Evolutionary conservation across 2,888 invertebrate species (phyloP).

Genomic region (Pseudanteris insignis): DNA sequence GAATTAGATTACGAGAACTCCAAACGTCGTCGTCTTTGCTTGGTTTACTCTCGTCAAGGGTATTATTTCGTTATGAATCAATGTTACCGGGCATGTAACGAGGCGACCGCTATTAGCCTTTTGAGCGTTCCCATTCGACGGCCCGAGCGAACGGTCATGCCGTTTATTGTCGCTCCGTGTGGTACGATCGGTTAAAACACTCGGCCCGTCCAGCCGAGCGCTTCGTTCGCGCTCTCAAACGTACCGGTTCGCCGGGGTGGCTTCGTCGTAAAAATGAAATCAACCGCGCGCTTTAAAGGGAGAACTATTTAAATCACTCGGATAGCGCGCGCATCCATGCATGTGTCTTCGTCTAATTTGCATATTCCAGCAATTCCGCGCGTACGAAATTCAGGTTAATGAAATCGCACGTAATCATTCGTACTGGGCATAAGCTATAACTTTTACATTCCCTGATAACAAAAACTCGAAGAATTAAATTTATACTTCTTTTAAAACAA

Average conservation of each 20-base stretch:
- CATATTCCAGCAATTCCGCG: conserved; percentile 14
- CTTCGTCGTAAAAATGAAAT: conserved; percentile 8
- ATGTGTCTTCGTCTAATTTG: conserved; percentile 42
- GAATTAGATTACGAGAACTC: too few relatives aligned
- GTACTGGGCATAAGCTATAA: too few relatives aligned
- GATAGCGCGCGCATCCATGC: conserved; percentile 13
- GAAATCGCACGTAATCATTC: too few relatives aligned
- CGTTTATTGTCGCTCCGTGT: too few relatives aligned
- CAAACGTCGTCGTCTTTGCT: conserved; percentile 16
- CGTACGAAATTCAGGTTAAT: too few relatives aligned
- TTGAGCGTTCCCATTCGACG: too few relatives aligned
- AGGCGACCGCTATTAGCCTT: conserved; percentile 12
- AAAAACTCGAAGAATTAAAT: too few relatives aligned
- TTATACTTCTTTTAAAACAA: too few relatives aligned
- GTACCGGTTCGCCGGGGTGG: too few relatives aligned
- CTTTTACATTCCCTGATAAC: too few relatives aligned
- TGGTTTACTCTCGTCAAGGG: conserved; percentile 21
- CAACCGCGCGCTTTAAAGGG: background rate
- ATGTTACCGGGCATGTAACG: conserved; percentile 18
- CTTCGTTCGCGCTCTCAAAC: background rate
- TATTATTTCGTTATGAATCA: conserved; percentile 20
- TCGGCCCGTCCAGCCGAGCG: background rate
- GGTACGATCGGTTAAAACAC: conserved; percentile 1
- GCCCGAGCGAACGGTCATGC: too few relatives aligned
- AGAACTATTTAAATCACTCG: conserved; percentile 41